Percentiles rank a stretch among this genome's conserved stretches.
These are phyloP conservation scores for Eublepharis macularius DNA, from an alignment of 2,113 vertebrate genomes.

Conservation along the genomic window DNA sequence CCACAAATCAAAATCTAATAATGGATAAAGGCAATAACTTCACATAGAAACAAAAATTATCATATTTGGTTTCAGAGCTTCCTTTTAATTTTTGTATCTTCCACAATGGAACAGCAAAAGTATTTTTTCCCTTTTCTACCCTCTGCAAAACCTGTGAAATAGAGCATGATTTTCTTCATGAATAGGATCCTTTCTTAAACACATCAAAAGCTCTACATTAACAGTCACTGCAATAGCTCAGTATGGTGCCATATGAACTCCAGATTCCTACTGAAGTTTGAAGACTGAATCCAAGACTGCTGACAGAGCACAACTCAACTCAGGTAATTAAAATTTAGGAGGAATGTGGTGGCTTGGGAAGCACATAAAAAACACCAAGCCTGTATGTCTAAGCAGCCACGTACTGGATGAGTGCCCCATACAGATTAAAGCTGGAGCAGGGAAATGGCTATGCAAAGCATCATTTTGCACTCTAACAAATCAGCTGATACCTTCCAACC, in stretches of 20 bases:
- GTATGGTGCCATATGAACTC: not conserved
- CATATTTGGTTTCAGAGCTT: not conserved
- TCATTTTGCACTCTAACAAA: not conserved
- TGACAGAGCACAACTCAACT: not conserved
- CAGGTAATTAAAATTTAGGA: not conserved
- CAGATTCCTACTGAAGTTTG: not conserved
- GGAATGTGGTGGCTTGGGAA: accelerated
- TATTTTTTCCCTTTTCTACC: not conserved
- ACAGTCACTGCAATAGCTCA: slow-evolving; percentile 3
- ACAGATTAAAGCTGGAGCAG: not conserved
- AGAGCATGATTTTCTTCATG: not conserved
- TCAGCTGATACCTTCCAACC: not conserved
- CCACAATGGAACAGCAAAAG: slow-evolving; percentile 1
- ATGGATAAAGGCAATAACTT: not conserved
- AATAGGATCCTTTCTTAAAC: slow-evolving; percentile 10
- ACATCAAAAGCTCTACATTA: slow-evolving; percentile 14
- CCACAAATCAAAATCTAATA: not conserved
- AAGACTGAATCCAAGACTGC: slow-evolving; percentile 4
- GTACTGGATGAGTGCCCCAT: not conserved
- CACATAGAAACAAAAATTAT: not conserved
- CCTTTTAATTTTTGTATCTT: not conserved
- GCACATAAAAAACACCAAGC: not conserved
- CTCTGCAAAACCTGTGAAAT: slow-evolving; percentile 29
- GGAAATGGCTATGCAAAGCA: not conserved
- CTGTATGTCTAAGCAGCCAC: not conserved